phyloP scores from a whole-genome alignment of 2,113 vertebrate species.

The Podiceps cristatus region DNA sequence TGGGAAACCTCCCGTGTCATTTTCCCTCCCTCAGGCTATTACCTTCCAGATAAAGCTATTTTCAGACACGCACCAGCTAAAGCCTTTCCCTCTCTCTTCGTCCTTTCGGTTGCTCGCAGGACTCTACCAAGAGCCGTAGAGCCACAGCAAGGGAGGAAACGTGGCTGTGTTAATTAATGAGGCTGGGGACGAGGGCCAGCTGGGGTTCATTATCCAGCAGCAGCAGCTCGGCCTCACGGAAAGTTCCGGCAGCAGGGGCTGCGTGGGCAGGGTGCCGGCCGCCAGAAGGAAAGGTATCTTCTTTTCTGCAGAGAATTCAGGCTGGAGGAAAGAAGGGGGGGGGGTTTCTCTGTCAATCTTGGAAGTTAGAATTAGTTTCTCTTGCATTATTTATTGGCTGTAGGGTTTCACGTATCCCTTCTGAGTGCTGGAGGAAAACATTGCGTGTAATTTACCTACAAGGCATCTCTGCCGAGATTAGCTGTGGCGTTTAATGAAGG shows the following conservation, averaged over 20 bases:
- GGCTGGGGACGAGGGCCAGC: neutral
- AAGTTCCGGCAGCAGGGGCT: neutral
- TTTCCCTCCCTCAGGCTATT: neutral
- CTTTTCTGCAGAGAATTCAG: neutral
- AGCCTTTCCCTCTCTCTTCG: neutral
- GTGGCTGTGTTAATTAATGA: neutral
- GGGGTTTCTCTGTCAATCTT: neutral
- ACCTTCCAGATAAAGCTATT: neutral
- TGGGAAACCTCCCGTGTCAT: neutral
- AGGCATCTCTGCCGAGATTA: neutral
- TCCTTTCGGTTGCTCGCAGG: neutral
- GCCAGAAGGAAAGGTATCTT: neutral
- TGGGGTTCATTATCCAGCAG: neutral
- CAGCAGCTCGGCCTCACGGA: neutral
- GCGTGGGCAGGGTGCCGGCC: rapidly evolving
- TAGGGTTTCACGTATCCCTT: neutral
- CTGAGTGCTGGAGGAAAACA: neutral
- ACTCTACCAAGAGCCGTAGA: neutral
- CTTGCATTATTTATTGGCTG: neutral
- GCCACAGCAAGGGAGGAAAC: neutral
- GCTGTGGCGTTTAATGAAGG: neutral
- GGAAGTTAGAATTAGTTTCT: neutral
- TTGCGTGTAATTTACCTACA: rapidly evolving
- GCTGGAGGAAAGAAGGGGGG: neutral
- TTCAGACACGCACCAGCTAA: neutral